These are phyloP conservation scores for Cheirogaleus medius DNA, from an alignment of 2,113 vertebrate species.

Conservation along the genomic window DNA sequence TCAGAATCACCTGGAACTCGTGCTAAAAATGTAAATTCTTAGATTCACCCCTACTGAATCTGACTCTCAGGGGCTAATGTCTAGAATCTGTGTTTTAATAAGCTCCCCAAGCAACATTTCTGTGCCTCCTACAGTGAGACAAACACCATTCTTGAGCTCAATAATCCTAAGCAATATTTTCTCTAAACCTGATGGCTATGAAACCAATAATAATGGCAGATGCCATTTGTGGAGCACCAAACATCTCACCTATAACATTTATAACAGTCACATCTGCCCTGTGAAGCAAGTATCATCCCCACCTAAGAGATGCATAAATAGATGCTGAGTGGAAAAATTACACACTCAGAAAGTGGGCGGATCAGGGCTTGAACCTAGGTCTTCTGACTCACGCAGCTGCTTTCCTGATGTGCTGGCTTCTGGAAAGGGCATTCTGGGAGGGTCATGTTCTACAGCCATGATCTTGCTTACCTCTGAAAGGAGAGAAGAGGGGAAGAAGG, in stretches of 20 bases:
- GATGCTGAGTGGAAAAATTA: neutral
- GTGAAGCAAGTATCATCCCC: neutral
- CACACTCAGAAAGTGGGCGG: neutral
- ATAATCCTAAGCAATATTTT: slow-evolving; percentile 6
- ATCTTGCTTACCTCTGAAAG: neutral
- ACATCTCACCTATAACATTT: neutral
- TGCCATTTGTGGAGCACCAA: neutral
- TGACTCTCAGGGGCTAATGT: slow-evolving; percentile 27
- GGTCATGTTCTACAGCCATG: neutral
- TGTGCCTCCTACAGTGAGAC: slow-evolving; percentile 1
- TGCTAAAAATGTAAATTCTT: slow-evolving; percentile 63
- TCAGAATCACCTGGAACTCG: slow-evolving; percentile 65
- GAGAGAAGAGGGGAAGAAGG: neutral
- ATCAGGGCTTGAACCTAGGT: neutral
- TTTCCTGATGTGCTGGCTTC: neutral
- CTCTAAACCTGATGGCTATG: neutral
- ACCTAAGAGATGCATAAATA: neutral
- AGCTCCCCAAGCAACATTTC: slow-evolving; percentile 50
- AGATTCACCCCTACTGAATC: slow-evolving; percentile 5
- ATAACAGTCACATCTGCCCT: neutral
- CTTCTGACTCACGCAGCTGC: neutral
- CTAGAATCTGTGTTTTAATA: slow-evolving; percentile 55
- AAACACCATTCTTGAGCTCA: slow-evolving; percentile 17
- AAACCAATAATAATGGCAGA: neutral
- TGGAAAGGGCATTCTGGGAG: neutral